Evolutionary conservation across 2,797 vertebrate species (phyloP), one percentile per base, ranked within the genome.

Genomic region (Enteromius argenteus): DNA sequence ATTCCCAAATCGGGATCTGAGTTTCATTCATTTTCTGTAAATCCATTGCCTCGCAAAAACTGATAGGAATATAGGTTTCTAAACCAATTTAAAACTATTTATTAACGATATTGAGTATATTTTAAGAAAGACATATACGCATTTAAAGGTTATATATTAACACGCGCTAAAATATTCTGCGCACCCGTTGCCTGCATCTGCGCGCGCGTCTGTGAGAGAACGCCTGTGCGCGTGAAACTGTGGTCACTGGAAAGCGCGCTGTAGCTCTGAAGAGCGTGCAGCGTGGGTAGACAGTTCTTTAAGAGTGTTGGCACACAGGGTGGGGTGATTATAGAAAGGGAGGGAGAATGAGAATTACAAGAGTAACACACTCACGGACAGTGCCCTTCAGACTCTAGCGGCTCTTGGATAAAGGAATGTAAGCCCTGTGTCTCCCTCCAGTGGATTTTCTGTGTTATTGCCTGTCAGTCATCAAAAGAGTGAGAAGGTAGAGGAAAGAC

Each of bases 11-110:
- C 15, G 76, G 56, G 17, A 69, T 67, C 19, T 75, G 84, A 75
- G 71, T 85, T 69, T 87, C 84, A 78, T 85, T 87, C 73, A 86
- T 76, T 77, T 46, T 87, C 17, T 51, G 64, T 62, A 85, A 53
- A 85, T 90, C 88, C 88, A 81, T 87, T 13, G 64, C 15, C 10
- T 14, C 7, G 53, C 32, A 21, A 60, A 3, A 44, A 39, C 15
- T 21, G n/a, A 9, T 62, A 27, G 1, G 1, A 77, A n/a, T 42
- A 39, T 56, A 27, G 21, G 13, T 60, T 60, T 7, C 35, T 42
- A 27, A 60, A 10, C 10, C 7, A 30, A 39, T 11, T 14, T 13
- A 62, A 44, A 62, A 44, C 4, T 44, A 30, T 58, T 27, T 62
- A 62, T 60, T 44, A 0, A 11, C 35, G 35, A 23, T 76, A 27